Base-by-base conservation (phyloP, 2,113 vertebrate genomes). In the Gymnarchus niloticus region DNA sequence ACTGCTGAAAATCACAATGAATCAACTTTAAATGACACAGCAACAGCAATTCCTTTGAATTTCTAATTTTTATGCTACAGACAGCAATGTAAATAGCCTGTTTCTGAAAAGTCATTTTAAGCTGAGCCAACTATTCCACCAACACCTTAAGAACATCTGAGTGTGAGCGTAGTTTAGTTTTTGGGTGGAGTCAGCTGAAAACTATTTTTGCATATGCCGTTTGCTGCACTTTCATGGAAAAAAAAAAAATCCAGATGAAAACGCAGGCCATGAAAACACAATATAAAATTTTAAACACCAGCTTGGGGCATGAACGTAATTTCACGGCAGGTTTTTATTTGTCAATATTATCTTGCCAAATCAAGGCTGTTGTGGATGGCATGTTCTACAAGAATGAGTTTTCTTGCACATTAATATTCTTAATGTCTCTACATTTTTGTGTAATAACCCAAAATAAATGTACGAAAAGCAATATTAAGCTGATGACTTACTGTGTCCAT, bases 221-320 rank as follows among this genome's bases (percentile, higher is more conserved):
- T 28, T 73, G 65, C 65, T 73, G 65, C 65, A 73, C 33, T 73
- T 73, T 73, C 65, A 41, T 73, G 41, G 65, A 73, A 73, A 41
- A 33, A 17, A 73, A 28, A 33, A 17, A 73, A 28, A 37, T 73
- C 65, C 65, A 6, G 65, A 73, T 73, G 65, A 73, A 73, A 37
- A 37, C 65, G 10, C 5, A 1, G 5, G 14, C 65, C 41, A 28
- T 21, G 33, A 73, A 17, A 73, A 33, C 14, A 9, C 41, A 41
- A 73, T 73, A 73, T 33, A 73, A 73, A 41, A 33, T 33, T 73
- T 41, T 73, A 41, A 37, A 73, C 33, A 73, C 65, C 65, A 19
- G 14, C 65, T 73, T 37, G 33, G 19, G 44, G 44, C 23, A 78
- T 48, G 44, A 48, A 48, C 44, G 44, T 48, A 21, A 78, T 25